These are phyloP conservation scores for Tachina fera DNA, from an alignment of 2,888 invertebrate genomes.

Conservation along the genomic window DNA sequence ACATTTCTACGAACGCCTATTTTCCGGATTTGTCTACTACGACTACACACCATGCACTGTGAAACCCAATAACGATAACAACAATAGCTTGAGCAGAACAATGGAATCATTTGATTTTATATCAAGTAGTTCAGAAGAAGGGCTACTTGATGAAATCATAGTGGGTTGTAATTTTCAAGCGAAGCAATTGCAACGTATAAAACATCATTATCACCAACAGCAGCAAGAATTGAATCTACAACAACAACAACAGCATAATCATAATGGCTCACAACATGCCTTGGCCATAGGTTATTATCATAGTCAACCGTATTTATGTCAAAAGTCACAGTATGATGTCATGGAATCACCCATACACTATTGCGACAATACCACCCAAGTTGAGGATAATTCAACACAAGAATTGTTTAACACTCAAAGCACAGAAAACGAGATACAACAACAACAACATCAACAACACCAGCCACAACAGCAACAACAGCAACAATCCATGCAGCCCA, in stretches of 20 bases:
- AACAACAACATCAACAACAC: slow-evolving; percentile 72
- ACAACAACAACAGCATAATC: slow-evolving; percentile 71
- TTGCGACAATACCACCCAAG: slow-evolving; percentile 81
- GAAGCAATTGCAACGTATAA: slow-evolving; percentile 67
- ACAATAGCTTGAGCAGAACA: slow-evolving; percentile 80
- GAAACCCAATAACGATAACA: slow-evolving; percentile 11
- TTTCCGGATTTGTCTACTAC: slow-evolving; percentile 54
- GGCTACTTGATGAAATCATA: slow-evolving; percentile 82
- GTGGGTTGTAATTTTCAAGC: slow-evolving; percentile 77
- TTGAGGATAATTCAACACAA: slow-evolving; percentile 79
- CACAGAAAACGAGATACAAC: slow-evolving; percentile 74
- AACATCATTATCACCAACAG: slow-evolving; percentile 71
- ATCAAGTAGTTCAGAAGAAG: slow-evolving; percentile 83
- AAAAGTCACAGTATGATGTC: slow-evolving; percentile 78
- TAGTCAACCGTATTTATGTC: slow-evolving; percentile 72
- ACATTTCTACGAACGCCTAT: neutral
- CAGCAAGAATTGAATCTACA: slow-evolving; percentile 75
- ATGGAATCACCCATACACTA: slow-evolving; percentile 82
- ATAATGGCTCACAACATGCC: slow-evolving; percentile 58
- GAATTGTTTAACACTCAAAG: slow-evolving; percentile 68
- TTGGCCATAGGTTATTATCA: slow-evolving; percentile 70
- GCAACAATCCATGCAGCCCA: slow-evolving; percentile 73
- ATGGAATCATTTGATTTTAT: slow-evolving; percentile 82
- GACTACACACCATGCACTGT: slow-evolving; percentile 36
- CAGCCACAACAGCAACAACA: slow-evolving; percentile 72